These are phyloP conservation scores for Sphaeridia pumilis DNA, from an alignment of 2,888 invertebrate species.

Conservation along the genomic window DNA sequence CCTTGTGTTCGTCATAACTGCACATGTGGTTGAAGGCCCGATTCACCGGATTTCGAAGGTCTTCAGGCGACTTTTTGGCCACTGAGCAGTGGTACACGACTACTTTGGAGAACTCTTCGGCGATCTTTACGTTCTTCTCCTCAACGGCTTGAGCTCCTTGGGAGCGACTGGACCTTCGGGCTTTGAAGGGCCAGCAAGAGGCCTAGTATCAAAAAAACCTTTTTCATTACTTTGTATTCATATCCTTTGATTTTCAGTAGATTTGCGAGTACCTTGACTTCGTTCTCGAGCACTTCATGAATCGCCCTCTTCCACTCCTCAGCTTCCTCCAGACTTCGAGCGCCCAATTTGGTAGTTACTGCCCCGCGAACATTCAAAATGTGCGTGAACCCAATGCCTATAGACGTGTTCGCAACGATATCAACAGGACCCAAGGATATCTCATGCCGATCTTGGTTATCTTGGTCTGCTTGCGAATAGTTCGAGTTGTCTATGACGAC, in stretches of 20 bases:
- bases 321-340: conserved; percentile 57
- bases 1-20: conserved; percentile 7
- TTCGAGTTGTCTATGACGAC: neutral
- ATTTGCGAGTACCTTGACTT: neutral
- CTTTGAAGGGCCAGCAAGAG: neutral
- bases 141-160: neutral
- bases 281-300: conserved; percentile 39
- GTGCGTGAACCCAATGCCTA: neutral
- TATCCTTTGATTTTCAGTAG: neutral
- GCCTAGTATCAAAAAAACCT: neutral
- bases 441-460: conserved; percentile 47
- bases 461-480: neutral
- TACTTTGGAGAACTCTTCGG: conserved; percentile 91
- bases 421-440: conserved; percentile 41
- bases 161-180: neutral
- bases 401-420: conserved; percentile 11
- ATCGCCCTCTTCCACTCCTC: conserved; percentile 81
- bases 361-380: conserved; percentile 5
- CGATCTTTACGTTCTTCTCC: conserved; percentile 50
- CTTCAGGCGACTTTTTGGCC: conserved; percentile 52
- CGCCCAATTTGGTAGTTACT: conserved; percentile 66
- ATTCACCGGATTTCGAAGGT: conserved; percentile 49
- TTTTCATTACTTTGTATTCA: neutral
- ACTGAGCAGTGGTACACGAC: conserved; percentile 83
- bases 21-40: conserved; percentile 4